These are phyloP conservation scores for Pelecanus crispus DNA, from an alignment of 2,113 vertebrate species.

Conservation along the genomic window DNA sequence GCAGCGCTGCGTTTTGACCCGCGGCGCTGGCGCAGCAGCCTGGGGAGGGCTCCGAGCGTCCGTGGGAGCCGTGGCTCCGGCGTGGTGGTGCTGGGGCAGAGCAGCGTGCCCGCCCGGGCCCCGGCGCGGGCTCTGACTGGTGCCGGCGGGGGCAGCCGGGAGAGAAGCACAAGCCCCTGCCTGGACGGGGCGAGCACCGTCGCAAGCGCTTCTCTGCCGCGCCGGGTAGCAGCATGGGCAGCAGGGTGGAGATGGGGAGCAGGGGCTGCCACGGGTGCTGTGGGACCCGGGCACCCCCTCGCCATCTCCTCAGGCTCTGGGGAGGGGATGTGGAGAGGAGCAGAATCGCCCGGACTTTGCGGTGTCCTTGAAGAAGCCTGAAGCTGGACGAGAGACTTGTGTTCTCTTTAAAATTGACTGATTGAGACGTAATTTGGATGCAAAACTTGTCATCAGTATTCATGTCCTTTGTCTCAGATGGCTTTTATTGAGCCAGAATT, in stretches of 20 bases:
- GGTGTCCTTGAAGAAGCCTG: background rate
- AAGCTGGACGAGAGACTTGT: background rate
- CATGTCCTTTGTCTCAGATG: background rate
- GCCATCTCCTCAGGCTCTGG: rapidly evolving
- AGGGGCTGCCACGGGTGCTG: background rate
- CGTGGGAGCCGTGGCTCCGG: background rate
- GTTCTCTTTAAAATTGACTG: background rate
- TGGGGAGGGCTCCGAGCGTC: background rate
- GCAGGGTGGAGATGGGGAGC: background rate
- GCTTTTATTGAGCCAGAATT: constrained; percentile 7
- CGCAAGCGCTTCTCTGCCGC: rapidly evolving
- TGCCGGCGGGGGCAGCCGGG: too few species aligned
- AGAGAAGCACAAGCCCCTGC: background rate
- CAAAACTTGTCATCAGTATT: constrained; percentile 28
- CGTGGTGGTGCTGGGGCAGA: rapidly evolving
- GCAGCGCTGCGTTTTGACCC: background rate
- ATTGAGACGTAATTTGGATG: constrained; percentile 22
- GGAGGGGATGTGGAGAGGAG: background rate
- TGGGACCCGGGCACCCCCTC: rapidly evolving
- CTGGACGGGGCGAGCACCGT: rapidly evolving
- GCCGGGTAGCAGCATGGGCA: too few species aligned
- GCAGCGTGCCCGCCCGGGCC: too few species aligned
- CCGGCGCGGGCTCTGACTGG: rapidly evolving
- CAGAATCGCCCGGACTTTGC: background rate
- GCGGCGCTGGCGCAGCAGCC: background rate